phyloP scores from a whole-genome alignment of 2,113 vertebrate species.

The Indri indri region DNA sequence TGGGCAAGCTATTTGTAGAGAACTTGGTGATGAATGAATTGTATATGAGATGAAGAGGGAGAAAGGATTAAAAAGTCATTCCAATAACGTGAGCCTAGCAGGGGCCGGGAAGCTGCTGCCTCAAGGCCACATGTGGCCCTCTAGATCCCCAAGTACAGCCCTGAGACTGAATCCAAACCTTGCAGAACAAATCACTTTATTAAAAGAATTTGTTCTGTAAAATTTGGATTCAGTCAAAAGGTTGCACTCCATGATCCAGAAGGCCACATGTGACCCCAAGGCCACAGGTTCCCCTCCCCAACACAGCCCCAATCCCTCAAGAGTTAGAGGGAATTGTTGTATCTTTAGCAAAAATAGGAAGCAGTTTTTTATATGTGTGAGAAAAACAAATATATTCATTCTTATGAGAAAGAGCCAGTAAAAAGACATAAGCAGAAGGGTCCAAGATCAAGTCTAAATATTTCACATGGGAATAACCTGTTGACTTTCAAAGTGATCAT shows the following conservation, averaged over 20 bases:
- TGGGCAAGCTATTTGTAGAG: constrained; percentile 39
- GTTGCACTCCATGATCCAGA: too few species aligned
- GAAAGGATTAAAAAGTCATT: constrained; percentile 13
- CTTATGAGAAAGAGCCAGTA: constrained; percentile 5
- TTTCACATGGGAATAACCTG: constrained; percentile 51
- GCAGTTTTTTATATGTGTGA: neutral
- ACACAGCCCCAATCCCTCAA: too few species aligned
- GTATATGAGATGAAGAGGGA: constrained; percentile 29
- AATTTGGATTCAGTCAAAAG: too few species aligned
- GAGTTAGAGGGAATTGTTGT: neutral
- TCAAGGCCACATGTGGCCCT: too few species aligned
- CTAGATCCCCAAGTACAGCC: too few species aligned
- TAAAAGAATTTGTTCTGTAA: too few species aligned
- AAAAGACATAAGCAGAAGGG: constrained; percentile 23
- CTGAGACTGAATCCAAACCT: too few species aligned
- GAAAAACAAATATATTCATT: constrained; percentile 46
- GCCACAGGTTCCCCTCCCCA: too few species aligned
- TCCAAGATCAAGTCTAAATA: constrained; percentile 24
- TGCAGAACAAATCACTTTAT: too few species aligned
- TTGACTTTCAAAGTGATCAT: constrained; percentile 53
- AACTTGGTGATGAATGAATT: constrained; percentile 16
- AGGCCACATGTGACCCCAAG: too few species aligned
- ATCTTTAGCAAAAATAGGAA: constrained; percentile 34
- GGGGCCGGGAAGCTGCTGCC: too few species aligned
- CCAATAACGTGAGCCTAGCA: constrained; percentile 7